These are phyloP conservation scores for Brachionus manjavacas DNA, from an alignment of 1,140 invertebrate genomes.

Conservation along the genomic window DNA sequence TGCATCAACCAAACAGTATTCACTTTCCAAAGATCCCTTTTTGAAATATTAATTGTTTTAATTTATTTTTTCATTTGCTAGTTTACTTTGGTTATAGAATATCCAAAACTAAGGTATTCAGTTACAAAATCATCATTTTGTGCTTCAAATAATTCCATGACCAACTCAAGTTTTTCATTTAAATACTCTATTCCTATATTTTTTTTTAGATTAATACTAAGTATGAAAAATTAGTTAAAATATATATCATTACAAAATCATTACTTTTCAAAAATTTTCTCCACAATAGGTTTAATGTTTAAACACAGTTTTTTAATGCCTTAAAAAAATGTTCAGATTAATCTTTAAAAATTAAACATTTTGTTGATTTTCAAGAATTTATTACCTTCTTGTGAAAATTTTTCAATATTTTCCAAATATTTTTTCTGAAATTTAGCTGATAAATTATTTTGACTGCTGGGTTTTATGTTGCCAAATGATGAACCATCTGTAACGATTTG, in stretches of 20 bases:
- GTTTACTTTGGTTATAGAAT: not conserved
- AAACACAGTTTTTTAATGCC: not conserved
- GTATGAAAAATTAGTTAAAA: not conserved
- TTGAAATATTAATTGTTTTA: not conserved
- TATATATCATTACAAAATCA: not conserved
- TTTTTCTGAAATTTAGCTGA: not conserved
- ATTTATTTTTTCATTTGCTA: not conserved
- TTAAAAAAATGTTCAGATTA: not conserved
- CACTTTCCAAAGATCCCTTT: not conserved
- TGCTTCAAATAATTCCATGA: not conserved
- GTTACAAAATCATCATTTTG: not conserved
- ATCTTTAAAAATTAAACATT: no score
- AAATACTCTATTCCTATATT: not conserved
- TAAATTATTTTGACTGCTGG: not conserved
- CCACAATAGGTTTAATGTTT: not conserved
- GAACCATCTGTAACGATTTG: not conserved
- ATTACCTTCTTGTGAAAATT: not conserved
- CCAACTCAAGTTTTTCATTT: not conserved
- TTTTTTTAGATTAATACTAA: not conserved
- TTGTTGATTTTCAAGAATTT: no score
- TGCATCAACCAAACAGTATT: not conserved
- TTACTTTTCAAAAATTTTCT: not conserved
- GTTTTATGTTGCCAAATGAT: not conserved
- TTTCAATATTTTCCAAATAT: constrained; percentile 38
- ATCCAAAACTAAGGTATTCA: not conserved